phyloP scores from a whole-genome alignment of 1,140 invertebrate genomes.

The Heterodera carotae region DNA sequence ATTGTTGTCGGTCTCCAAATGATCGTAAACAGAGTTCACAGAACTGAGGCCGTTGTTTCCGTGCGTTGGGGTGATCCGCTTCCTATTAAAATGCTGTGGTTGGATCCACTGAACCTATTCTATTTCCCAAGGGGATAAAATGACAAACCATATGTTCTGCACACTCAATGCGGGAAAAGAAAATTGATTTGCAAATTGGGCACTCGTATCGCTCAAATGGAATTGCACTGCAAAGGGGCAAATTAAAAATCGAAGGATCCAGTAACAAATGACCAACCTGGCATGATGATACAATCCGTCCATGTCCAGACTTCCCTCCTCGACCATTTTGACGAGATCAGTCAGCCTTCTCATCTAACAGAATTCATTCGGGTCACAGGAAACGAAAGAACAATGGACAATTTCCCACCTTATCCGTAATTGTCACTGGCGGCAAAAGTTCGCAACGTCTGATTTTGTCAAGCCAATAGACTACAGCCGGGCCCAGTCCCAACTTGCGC shows the following conservation, averaged over 20 bases:
- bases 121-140: neutral
- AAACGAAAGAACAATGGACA: conserved; percentile 33
- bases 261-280: neutral
- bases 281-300: conserved; percentile 57
- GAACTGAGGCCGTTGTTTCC: conserved; percentile 58
- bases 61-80: conserved; percentile 50
- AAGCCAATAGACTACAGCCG: conserved; percentile 52
- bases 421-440: conserved; percentile 47
- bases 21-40: conserved; percentile 60
- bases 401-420: conserved; percentile 55
- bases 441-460: conserved; percentile 62
- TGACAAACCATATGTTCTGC: conserved; percentile 49
- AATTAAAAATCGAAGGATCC: neutral
- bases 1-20: conserved; percentile 55
- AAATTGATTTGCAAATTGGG: conserved; percentile 58
- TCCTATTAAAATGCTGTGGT: conserved; percentile 37
- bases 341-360: conserved; percentile 51
- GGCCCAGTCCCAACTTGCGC: conserved; percentile 61
- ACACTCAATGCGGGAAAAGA: conserved; percentile 60
- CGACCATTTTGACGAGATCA: conserved; percentile 44
- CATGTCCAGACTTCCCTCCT: conserved; percentile 42
- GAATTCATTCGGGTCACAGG: neutral
- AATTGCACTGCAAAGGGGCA: conserved; percentile 36
- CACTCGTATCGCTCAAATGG: conserved; percentile 64
- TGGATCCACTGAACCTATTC: conserved; percentile 9